A percentile compares a stretch with the other conserved stretches of the same genome.
phyloP scores from a whole-genome alignment of 2,888 invertebrate species.

The Stenodera caucasica region DNA sequence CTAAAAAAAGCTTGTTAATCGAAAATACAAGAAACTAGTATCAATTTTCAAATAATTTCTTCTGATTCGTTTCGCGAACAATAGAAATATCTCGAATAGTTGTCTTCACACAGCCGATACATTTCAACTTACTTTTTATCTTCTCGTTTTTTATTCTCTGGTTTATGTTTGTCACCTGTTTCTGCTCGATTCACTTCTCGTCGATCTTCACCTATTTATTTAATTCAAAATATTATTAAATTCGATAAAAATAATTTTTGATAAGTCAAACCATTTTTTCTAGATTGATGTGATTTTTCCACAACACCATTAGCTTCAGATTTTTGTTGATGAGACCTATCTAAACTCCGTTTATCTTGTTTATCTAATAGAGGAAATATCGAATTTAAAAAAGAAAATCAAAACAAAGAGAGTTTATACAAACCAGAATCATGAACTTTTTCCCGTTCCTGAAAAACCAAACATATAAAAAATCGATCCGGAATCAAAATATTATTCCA shows the following conservation, averaged over 20 bases:
- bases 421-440: conserved; percentile 13
- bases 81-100: too few relatives aligned
- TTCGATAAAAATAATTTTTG: too few relatives aligned
- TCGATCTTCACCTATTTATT: conserved; percentile 38
- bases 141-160: conserved; percentile 39
- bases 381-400: neutral
- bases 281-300: conserved; percentile 21
- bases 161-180: conserved; percentile 33
- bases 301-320: conserved; percentile 23
- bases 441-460: neutral
- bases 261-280: conserved; percentile 32
- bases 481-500: neutral
- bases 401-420: conserved; percentile 1
- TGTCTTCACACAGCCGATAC: too few relatives aligned
- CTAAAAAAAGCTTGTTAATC: too few relatives aligned
- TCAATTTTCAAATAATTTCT: too few relatives aligned
- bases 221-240: too few relatives aligned
- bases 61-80: too few relatives aligned
- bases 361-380: too few relatives aligned
- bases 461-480: neutral
- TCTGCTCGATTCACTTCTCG: conserved; percentile 28
- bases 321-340: conserved; percentile 13
- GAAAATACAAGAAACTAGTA: too few relatives aligned
- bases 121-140: conserved; percentile 40
- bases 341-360: conserved; percentile 18